A percentile compares a stretch with the other conserved stretches of the same genome.
These are phyloP conservation scores for Dorcus hopei DNA, from an alignment of 2,888 invertebrate genomes.

Conservation along the genomic window DNA sequence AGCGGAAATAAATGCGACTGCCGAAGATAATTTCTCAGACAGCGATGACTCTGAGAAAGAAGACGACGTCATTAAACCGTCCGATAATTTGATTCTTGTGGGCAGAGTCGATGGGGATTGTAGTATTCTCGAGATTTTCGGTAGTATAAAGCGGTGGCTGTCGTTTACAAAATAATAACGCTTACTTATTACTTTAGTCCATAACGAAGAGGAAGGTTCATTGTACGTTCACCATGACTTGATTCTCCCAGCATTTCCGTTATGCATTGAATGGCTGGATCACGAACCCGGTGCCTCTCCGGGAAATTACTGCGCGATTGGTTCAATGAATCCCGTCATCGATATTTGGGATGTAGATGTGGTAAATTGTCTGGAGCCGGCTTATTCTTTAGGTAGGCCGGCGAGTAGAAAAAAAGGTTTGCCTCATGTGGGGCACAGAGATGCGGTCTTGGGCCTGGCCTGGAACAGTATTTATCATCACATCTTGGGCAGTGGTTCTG, in stretches of 20 bases:
- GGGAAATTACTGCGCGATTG: slow-evolving; percentile 87
- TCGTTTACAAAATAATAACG: not conserved
- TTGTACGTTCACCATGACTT: slow-evolving; percentile 95
- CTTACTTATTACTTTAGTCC: slow-evolving; percentile 58
- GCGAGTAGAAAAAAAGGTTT: slow-evolving; percentile 69
- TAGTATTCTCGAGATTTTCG: slow-evolving; percentile 83
- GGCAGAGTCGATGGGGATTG: slow-evolving; percentile 86
- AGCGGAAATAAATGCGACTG: slow-evolving; percentile 53
- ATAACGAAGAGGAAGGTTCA: slow-evolving; percentile 83
- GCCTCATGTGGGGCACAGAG: slow-evolving; percentile 66
- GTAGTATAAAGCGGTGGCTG: slow-evolving; percentile 49
- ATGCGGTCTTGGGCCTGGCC: slow-evolving; percentile 86
- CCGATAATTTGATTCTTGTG: slow-evolving; percentile 84
- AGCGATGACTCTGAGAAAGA: slow-evolving; percentile 77
- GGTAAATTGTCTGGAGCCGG: slow-evolving; percentile 86
- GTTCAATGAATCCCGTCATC: slow-evolving; percentile 88
- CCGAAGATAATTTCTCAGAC: slow-evolving; percentile 49
- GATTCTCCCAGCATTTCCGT: slow-evolving; percentile 81
- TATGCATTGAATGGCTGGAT: slow-evolving; percentile 91
- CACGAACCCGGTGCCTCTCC: slow-evolving; percentile 76
- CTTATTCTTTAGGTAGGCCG: slow-evolving; percentile 73
- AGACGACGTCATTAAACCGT: slow-evolving; percentile 82
- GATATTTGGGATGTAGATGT: slow-evolving; percentile 97
- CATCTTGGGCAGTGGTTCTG: slow-evolving; percentile 89
- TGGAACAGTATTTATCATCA: slow-evolving; percentile 85